Evolutionary conservation across 2,113 vertebrate genomes (phyloP), one percentile per base, ranked within the genome.

Genomic region (Pseudorhombus dupliciocellatus): DNA sequence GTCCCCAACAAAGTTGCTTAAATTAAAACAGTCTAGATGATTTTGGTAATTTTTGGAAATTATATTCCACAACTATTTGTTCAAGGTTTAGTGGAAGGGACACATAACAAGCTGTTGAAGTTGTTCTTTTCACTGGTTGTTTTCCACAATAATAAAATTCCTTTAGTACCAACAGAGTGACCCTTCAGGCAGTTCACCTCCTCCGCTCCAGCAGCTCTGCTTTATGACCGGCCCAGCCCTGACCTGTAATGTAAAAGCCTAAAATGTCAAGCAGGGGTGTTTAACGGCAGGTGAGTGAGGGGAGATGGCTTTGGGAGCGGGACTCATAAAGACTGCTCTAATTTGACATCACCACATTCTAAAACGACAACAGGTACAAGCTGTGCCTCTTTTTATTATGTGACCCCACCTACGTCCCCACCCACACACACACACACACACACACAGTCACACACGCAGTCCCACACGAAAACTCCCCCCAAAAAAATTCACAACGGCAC

Each of bases 291-390:
- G 5, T 21, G 51, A 69, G 4, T n/a, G 40, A 69, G 20, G 66
- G 61, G 31, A 64, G 83, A 90, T 83, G 87, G 86, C 84, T 88
- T 88, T 88, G 86, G 86, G 86, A 89, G 48, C 67, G 56, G 75
- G 81, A 74, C 76, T 68, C n/a, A n/a, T 81, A 89, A 46, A 81
- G 75, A 92, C 91, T 90, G 90, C 84, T 91, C 90, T 91, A 91
- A 70, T 86, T 90, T 72, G 71, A 90, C 84, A 84, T 87, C 79
- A 90, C 81, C 89, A 92, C 89, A 75, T 84, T 89, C 88, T 92
- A 92, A 88, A 86, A 90, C 79, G 54, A 91, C 88, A 87, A 90
- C 81, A 88, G 87, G 84, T 77, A 90, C 64, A 76, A 89, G 87
- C 83, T 24, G 83, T 86, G 88, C 85, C 87, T 85, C 72, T 80